Evolutionary conservation across 2,888 invertebrate species (phyloP), one percentile per base, ranked within the genome.

Genomic region (Dione juno): DNA sequence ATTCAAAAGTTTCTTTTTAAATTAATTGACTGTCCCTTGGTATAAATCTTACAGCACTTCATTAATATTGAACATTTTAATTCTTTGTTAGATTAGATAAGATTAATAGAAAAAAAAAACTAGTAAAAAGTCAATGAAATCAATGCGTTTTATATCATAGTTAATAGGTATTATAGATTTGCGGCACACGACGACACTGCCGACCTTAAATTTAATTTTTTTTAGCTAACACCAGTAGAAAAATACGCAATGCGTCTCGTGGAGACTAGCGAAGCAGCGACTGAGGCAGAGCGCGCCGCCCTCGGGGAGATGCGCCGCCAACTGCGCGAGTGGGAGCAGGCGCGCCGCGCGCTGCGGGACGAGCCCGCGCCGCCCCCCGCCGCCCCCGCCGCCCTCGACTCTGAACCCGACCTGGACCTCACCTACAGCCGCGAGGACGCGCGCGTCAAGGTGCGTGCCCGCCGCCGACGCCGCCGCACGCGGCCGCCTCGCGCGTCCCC

Each of bases 211-310:
- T n/a, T 21, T 1, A 35, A 3, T 1, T 5, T 45, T 14, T 78
- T 35, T 57, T 93, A 99, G 99, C 90, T 99, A 74, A 96, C 97
- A 45, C 98, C 98, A 0, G 96, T 99, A 74, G 99, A 99, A 91
- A 95, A 97, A 67, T 99, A 99, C 90, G 99, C 99, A 16, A 97
- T 99, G 95, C 95, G 95, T 28, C 96, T 98, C 83, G 96, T 99
- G 79, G 99, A 99, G 90, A 95, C 96, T 78, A 96, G 97, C 69
- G 96, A 97, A 87, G 95, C 95, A n/a, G 96, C 95, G 93, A 96
- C 96, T 16, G 95, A 95, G 81, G 97, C 97, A 0, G 98, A 98
- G 82, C 98, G 98, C 80, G 96, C 96, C 52, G 98, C 98, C 16
- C 98, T 98, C 87, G 97, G 96, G 58, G 97, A 97, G 80, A 96